Percentiles rank a stretch among this genome's conserved stretches.
Evolutionary conservation across 2,888 invertebrate species (phyloP).

Genomic region (Orthosia incerta): DNA sequence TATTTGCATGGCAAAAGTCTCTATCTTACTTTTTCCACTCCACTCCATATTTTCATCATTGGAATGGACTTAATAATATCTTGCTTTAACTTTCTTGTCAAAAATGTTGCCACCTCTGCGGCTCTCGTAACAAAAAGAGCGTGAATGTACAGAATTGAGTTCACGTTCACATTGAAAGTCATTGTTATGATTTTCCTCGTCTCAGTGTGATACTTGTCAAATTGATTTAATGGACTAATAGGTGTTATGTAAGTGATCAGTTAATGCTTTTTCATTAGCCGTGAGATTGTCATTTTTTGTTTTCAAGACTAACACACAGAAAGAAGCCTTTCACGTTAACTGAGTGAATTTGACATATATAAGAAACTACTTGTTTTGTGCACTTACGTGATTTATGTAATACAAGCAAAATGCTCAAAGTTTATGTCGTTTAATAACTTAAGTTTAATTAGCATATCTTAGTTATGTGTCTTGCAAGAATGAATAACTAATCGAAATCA

Average conservation of each 20-base stretch:
- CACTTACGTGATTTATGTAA: background rate
- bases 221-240: constrained; percentile 56
- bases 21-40: too few species aligned
- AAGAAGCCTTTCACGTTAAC: constrained; percentile 51
- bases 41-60: background rate
- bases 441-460: background rate
- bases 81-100: constrained; percentile 1
- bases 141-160: constrained; percentile 28
- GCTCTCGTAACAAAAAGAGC: constrained; percentile 4
- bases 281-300: constrained; percentile 47
- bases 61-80: background rate
- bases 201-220: constrained; percentile 46
- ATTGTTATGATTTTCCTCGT: constrained; percentile 43
- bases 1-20: too few species aligned
- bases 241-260: constrained; percentile 50
- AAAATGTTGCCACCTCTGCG: background rate
- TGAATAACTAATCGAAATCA: background rate
- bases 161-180: constrained; percentile 31
- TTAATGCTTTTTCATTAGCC: constrained; percentile 42
- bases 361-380: background rate
- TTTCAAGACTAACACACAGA: constrained; percentile 11
- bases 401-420: background rate
- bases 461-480: background rate
- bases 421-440: background rate
- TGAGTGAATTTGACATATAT: constrained; percentile 19